phyloP scores from a whole-genome alignment of 2,113 vertebrate species.

The Promerops cafer region DNA sequence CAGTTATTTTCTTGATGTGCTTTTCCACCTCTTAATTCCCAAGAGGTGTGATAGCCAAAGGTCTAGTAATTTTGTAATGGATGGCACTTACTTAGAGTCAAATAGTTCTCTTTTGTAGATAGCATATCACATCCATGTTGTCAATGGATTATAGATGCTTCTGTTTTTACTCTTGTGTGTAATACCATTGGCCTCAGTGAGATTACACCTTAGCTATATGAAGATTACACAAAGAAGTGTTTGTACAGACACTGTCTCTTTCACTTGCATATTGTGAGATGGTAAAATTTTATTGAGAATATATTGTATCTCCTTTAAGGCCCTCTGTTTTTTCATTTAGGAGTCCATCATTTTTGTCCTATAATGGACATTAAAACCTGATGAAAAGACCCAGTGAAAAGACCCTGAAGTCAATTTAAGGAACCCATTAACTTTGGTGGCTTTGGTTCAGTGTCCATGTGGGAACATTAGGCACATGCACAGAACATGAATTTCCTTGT shows the following conservation, averaged over 20 bases:
- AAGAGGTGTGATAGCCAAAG: neutral
- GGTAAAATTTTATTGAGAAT: neutral
- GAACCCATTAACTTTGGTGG: neutral
- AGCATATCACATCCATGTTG: neutral
- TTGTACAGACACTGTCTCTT: neutral
- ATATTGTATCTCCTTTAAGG: neutral
- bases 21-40: neutral
- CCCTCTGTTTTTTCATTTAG: neutral
- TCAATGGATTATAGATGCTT: neutral
- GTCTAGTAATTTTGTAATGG: neutral
- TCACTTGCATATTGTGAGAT: neutral
- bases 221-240: neutral
- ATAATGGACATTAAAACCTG: neutral
- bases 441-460: neutral
- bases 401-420: neutral
- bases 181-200: neutral
- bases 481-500: constrained; percentile 7
- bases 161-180: neutral
- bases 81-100: neutral
- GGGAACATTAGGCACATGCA: neutral
- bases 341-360: neutral
- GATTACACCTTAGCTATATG: neutral
- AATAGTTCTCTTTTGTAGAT: neutral
- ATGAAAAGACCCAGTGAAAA: neutral
- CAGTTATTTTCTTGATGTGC: neutral